These are phyloP conservation scores for Camponotus vicinus DNA, from an alignment of 1,140 invertebrate species.

Conservation along the genomic window DNA sequence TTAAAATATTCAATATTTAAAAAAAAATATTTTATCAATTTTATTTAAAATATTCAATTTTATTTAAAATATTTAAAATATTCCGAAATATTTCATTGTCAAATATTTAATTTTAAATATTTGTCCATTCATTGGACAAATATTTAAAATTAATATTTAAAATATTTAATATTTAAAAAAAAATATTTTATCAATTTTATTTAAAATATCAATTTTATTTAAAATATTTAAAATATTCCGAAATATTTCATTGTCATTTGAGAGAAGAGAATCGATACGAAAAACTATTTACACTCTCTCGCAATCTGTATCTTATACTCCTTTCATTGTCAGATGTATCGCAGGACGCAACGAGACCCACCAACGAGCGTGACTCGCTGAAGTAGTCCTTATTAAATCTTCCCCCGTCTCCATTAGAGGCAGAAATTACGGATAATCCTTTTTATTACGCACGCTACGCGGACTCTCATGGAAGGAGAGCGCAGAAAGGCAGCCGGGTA, in stretches of 20 bases:
- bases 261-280: background rate
- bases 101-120: too few species aligned
- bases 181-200: too few species aligned
- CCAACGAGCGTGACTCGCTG: conserved; percentile 61
- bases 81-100: too few species aligned
- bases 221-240: too few species aligned
- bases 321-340: background rate
- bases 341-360: conserved; percentile 51
- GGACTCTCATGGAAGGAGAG: conserved; percentile 54
- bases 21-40: too few species aligned
- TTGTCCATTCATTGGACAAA: background rate
- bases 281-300: conserved; percentile 1
- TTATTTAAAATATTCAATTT: too few species aligned
- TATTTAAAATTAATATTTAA: background rate
- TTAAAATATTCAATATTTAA: too few species aligned
- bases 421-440: conserved; percentile 67
- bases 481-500: conserved; percentile 54
- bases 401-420: conserved; percentile 59
- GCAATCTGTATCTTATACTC: background rate
- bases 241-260: background rate
- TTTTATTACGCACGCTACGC: conserved; percentile 67
- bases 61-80: too few species aligned
- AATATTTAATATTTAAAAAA: too few species aligned
- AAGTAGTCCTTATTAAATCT: conserved; percentile 67
- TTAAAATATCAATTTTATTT: too few species aligned